A percentile compares a stretch with the other conserved stretches of the same genome.
phyloP scores from a whole-genome alignment of 2,113 vertebrate genomes.

The Raphicerus campestris region DNA sequence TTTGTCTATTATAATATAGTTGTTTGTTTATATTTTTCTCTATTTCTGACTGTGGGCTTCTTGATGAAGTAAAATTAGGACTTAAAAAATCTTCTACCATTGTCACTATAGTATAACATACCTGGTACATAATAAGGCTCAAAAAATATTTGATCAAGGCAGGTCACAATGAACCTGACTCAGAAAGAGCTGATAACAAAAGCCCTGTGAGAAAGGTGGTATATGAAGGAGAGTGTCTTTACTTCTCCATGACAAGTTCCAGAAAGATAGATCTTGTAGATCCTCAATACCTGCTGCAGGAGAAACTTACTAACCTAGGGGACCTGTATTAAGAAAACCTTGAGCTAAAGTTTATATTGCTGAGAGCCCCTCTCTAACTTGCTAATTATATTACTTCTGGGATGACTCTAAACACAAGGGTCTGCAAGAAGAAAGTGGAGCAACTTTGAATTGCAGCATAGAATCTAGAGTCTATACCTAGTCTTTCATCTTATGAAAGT shows the following conservation, averaged over 20 bases:
- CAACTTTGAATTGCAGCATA: background rate
- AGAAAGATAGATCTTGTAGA: background rate
- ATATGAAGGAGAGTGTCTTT: background rate
- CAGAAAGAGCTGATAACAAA: background rate
- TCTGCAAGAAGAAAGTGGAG: background rate
- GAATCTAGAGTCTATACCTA: background rate
- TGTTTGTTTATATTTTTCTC: background rate
- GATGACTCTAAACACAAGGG: background rate
- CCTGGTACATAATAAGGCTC: background rate
- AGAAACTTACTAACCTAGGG: background rate
- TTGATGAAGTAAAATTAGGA: background rate
- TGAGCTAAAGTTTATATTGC: background rate
- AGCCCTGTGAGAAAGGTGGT: background rate
- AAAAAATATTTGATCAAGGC: background rate
- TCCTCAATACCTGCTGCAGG: rapidly evolving
- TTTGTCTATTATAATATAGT: background rate
- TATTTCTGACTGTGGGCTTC: background rate
- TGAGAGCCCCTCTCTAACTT: background rate
- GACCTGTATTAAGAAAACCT: background rate
- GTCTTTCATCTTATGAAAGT: background rate
- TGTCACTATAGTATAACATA: background rate
- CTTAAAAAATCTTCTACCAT: background rate
- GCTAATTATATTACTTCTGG: background rate
- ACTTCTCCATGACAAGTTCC: background rate
- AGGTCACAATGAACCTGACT: background rate